These are phyloP conservation scores for Trichonephila inaurata DNA, from an alignment of 1,140 invertebrate species.

Conservation along the genomic window DNA sequence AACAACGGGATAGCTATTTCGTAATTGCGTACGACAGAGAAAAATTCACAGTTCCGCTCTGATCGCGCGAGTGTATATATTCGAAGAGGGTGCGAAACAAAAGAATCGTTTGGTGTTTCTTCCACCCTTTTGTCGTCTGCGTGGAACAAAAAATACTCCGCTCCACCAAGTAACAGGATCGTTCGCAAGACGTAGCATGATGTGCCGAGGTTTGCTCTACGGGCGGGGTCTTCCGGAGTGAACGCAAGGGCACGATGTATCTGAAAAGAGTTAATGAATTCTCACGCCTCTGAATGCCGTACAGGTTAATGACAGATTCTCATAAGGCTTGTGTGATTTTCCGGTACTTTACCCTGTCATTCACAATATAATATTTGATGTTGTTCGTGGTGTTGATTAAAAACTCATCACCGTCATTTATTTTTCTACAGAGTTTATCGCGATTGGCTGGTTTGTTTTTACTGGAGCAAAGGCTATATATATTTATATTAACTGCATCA, in stretches of 20 bases:
- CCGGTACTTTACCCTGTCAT: too few species aligned
- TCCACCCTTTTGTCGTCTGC: background rate
- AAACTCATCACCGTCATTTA: too few species aligned
- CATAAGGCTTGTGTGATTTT: too few species aligned
- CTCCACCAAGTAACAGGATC: background rate
- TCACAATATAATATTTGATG: too few species aligned
- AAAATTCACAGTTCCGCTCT: slow-evolving; percentile 30
- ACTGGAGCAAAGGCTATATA: too few species aligned
- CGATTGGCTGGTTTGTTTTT: too few species aligned
- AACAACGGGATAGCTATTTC: background rate
- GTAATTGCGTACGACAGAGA: background rate
- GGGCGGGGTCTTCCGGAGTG: background rate
- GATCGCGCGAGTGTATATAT: background rate
- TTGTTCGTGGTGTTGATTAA: too few species aligned
- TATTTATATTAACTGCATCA: too few species aligned
- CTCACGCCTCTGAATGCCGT: background rate
- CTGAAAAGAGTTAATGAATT: background rate
- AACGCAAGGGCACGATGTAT: background rate
- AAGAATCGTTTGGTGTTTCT: background rate
- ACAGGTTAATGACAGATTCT: background rate
- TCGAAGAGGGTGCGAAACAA: background rate
- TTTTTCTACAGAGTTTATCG: too few species aligned
- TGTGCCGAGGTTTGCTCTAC: background rate
- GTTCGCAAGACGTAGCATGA: background rate
- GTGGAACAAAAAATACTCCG: slow-evolving; percentile 3